Percentiles rank a stretch among this genome's conserved stretches.
phyloP scores from a whole-genome alignment of 1,140 invertebrate genomes.

The Heterodera carotae region DNA sequence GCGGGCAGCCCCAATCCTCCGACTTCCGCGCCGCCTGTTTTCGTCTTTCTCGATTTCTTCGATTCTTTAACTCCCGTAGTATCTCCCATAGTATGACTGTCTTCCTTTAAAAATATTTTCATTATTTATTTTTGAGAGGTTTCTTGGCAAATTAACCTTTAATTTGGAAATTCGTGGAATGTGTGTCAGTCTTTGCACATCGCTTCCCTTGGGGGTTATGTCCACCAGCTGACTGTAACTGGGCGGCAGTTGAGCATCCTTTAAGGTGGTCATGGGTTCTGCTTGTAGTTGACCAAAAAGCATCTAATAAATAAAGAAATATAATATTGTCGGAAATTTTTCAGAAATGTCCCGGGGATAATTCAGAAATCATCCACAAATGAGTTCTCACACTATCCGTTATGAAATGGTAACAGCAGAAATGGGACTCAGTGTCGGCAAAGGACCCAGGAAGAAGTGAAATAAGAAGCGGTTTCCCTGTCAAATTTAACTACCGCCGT shows the following conservation, averaged over 20 bases:
- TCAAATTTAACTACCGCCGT: constrained; percentile 37
- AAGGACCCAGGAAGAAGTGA: no score
- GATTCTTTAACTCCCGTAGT: constrained; percentile 2
- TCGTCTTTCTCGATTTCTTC: constrained; percentile 13
- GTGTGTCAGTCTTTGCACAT: constrained; percentile 37
- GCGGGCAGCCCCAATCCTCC: neutral
- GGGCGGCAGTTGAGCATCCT: constrained; percentile 13
- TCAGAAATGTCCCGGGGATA: no score
- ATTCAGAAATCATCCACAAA: no score
- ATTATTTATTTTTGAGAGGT: neutral
- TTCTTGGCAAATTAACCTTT: constrained; percentile 16
- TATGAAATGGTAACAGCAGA: no score
- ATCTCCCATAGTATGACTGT: constrained; percentile 8
- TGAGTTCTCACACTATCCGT: no score
- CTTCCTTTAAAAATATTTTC: neutral
- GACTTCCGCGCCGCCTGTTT: neutral
- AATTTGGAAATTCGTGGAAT: constrained; percentile 44
- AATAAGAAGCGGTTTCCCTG: no score
- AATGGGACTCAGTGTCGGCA: no score
- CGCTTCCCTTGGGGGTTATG: constrained; percentile 29
- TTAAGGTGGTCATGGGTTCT: constrained; percentile 34
- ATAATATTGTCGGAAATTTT: no score
- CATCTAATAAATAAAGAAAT: constrained; percentile 24
- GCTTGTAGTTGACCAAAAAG: constrained; percentile 42
- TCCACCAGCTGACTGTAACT: constrained; percentile 38